phyloP scores from a whole-genome alignment of 2,113 vertebrate species.

The Chlamydotis undulata region DNA sequence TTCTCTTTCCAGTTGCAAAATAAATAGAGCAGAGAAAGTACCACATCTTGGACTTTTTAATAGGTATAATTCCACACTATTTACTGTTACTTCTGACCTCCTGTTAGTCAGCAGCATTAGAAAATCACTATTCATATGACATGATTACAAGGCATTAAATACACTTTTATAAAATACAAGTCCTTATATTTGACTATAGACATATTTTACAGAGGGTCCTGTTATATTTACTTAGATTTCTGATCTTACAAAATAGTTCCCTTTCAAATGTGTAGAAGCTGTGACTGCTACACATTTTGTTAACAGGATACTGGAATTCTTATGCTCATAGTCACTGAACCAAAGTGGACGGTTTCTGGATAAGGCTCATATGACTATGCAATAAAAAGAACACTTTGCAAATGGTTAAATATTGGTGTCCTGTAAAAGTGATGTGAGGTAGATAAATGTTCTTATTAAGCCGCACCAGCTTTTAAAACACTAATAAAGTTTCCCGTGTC shows the following conservation, averaged over 20 bases:
- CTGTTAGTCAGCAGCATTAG: not conserved
- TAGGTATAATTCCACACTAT: not conserved
- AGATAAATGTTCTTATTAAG: not conserved
- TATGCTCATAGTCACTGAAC: not conserved
- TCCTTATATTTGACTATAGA: not conserved
- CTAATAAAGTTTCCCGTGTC: not conserved
- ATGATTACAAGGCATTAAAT: not conserved
- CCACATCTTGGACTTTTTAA: not conserved
- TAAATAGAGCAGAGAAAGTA: not conserved
- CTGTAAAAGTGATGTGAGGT: not conserved
- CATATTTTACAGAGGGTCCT: not conserved
- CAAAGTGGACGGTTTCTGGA: not conserved
- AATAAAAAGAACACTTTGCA: not conserved
- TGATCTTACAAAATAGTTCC: not conserved
- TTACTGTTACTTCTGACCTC: not conserved
- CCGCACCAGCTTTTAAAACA: not conserved
- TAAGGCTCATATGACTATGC: not conserved
- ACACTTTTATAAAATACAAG: not conserved
- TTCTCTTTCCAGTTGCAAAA: not conserved
- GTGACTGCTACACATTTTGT: not conserved
- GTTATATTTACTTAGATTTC: not conserved
- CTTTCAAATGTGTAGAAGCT: not conserved
- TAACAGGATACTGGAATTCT: not conserved
- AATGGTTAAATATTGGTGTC: not conserved
- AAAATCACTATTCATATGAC: not conserved